Percentiles rank a stretch among this genome's conserved stretches.
Conservation (phyloP, 2,888 invertebrate species). For the Tricholauxania praeusta region DNA sequence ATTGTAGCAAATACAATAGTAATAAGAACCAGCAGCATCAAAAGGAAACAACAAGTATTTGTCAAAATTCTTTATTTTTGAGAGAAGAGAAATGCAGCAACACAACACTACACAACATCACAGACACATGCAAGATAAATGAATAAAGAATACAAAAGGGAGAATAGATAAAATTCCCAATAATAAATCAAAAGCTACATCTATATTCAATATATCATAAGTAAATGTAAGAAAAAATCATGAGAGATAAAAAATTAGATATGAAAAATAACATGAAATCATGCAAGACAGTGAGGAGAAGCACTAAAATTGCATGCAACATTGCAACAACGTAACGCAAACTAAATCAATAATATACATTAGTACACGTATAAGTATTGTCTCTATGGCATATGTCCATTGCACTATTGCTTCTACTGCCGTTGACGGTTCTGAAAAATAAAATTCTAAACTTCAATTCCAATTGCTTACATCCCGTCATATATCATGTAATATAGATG, state of each 20-base stretch:
- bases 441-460: too few species aligned
- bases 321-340: too few species aligned
- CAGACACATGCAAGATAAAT: background rate
- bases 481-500: too few species aligned
- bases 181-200: conserved; percentile 30
- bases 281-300: too few species aligned
- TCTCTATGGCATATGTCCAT: too few species aligned
- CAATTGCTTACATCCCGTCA: too few species aligned
- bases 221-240: background rate
- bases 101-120: background rate
- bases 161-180: background rate
- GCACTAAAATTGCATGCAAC: too few species aligned
- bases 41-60: conserved; percentile 31
- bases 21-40: conserved; percentile 10
- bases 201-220: conserved; percentile 30
- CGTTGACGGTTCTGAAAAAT: too few species aligned
- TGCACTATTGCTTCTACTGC: too few species aligned
- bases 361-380: too few species aligned
- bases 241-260: background rate
- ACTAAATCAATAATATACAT: too few species aligned
- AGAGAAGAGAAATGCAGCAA: background rate
- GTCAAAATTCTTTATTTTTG: conserved; percentile 6
- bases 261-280: too few species aligned
- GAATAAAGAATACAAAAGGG: background rate
- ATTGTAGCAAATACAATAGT: background rate